These are phyloP conservation scores for Phoenoteleia sp. DNA, from an alignment of 2,888 invertebrate genomes.

Conservation along the genomic window DNA sequence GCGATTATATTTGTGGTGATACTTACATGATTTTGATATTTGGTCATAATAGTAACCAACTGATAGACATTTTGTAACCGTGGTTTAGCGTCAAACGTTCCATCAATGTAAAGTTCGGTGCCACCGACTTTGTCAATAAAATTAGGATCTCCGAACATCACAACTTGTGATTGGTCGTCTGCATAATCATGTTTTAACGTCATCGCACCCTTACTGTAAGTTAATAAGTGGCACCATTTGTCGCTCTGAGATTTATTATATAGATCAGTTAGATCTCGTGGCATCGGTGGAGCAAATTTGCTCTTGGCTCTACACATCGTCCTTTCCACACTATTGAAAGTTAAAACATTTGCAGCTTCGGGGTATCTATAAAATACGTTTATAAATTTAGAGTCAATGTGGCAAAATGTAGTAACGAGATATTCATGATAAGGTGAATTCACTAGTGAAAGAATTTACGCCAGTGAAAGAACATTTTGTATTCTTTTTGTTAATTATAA, in stretches of 20 bases:
- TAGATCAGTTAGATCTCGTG: not conserved
- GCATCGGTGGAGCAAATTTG: conserved; percentile 2
- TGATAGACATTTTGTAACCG: not conserved
- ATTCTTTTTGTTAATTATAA: too few relatives aligned
- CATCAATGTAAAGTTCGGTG: not conserved
- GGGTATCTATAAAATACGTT: not conserved
- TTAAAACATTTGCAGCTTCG: not conserved
- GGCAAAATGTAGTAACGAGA: too few relatives aligned
- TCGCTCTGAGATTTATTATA: not conserved
- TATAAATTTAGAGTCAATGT: too few relatives aligned
- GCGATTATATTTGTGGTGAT: too few relatives aligned
- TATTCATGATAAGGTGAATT: too few relatives aligned
- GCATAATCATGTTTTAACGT: not conserved
- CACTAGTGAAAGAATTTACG: too few relatives aligned
- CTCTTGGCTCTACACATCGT: not conserved
- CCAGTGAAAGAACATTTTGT: too few relatives aligned
- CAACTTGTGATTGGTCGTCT: not conserved
- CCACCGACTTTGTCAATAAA: not conserved
- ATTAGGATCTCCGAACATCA: not conserved
- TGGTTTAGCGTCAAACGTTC: not conserved
- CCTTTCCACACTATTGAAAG: not conserved
- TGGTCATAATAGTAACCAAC: not conserved
- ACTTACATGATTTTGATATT: conserved; percentile 34
- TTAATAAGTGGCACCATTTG: not conserved
- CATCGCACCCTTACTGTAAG: not conserved